Conservation (phyloP, 2,888 invertebrate genomes). For the Papilio protenor region DNA sequence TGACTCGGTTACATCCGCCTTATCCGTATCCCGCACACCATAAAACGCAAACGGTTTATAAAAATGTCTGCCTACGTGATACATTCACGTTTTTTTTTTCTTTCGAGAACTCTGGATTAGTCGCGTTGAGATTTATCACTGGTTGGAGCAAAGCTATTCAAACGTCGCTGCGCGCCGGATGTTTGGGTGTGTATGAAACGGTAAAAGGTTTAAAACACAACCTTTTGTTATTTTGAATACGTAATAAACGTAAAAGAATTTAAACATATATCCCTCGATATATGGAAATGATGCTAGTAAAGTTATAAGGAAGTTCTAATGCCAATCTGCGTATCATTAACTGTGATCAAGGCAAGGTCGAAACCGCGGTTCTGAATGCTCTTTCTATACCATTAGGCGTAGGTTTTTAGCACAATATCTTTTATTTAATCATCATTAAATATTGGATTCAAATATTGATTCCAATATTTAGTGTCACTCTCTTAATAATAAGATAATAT, state of each 20-base stretch:
- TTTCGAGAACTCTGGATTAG: conserved; percentile 62
- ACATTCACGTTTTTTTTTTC: conserved; percentile 56
- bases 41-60: conserved; percentile 65
- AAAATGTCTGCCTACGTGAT: conserved; percentile 64
- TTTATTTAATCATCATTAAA: neutral
- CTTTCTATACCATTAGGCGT: no score
- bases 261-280: neutral
- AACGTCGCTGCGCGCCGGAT: conserved; percentile 52
- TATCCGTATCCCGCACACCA: conserved; percentile 50
- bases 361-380: no score
- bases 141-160: conserved; percentile 48
- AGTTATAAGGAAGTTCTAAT: no score
- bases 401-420: no score
- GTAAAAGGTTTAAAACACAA: conserved; percentile 37
- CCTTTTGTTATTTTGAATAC: conserved; percentile 27
- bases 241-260: conserved; percentile 8
- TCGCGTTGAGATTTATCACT: conserved; percentile 65
- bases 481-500: no score
- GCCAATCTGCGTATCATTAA: no score
- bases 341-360: no score
- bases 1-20: conserved; percentile 15
- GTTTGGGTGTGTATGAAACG: conserved; percentile 50
- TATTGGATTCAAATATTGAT: neutral
- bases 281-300: neutral
- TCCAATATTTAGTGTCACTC: no score